phyloP scores from a whole-genome alignment of 1,140 invertebrate species.

The Heliconius nattereri region DNA sequence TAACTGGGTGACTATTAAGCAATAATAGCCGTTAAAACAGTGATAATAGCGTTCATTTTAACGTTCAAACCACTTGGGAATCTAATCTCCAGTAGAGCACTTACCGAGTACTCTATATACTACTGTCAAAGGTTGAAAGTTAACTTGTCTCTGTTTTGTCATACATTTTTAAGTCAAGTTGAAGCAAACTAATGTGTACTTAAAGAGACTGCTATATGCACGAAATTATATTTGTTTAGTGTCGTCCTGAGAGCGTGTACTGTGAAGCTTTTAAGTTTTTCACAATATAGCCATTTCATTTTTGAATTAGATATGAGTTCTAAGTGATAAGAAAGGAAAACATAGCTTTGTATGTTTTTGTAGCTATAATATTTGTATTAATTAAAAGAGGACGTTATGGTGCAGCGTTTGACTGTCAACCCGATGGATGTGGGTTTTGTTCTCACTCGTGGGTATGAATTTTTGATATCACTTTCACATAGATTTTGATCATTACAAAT shows the following conservation, averaged over 20 bases:
- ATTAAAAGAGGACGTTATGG: background rate
- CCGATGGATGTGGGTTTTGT: background rate
- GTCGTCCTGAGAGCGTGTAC: constrained; percentile 2
- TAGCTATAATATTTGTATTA: background rate
- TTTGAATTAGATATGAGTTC: background rate
- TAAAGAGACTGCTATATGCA: constrained; percentile 21
- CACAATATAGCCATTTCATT: constrained; percentile 2
- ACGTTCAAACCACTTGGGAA: constrained; percentile 23
- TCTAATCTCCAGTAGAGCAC: constrained; percentile 39
- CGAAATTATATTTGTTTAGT: constrained; percentile 13
- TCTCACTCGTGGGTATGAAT: background rate
- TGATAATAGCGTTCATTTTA: constrained; percentile 39
- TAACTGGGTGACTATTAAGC: constrained; percentile 33
- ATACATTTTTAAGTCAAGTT: constrained; percentile 29
- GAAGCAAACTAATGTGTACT: constrained; percentile 20
- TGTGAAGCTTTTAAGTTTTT: constrained; percentile 4
- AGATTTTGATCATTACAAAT: no score
- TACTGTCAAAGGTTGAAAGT: constrained; percentile 25
- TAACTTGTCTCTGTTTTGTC: constrained; percentile 20
- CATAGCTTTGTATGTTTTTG: background rate
- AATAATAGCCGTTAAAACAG: constrained; percentile 31
- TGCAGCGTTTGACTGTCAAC: background rate
- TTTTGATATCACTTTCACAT: no score
- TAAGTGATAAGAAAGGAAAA: background rate
- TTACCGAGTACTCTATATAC: constrained; percentile 30